These are phyloP conservation scores for Gobiocypris rarus DNA, from an alignment of 2,113 vertebrate species.

Conservation along the genomic window DNA sequence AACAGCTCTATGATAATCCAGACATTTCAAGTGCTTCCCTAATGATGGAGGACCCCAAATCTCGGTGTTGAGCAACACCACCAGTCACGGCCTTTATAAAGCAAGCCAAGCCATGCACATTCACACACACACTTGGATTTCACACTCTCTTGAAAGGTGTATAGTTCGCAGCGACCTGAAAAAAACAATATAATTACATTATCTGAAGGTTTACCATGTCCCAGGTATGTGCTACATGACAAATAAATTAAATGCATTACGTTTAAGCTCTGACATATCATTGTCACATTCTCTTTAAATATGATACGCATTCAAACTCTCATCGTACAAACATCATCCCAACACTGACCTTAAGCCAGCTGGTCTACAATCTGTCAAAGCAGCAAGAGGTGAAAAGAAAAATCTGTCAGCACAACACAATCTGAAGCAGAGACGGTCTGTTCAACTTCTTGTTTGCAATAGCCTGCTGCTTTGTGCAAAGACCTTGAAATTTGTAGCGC, in stretches of 20 bases:
- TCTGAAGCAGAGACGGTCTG: constrained; percentile 63
- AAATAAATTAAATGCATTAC: neutral
- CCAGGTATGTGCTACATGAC: constrained; percentile 12
- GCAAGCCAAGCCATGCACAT: constrained; percentile 53
- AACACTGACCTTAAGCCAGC: constrained; percentile 31
- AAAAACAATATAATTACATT: constrained; percentile 4
- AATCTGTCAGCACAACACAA: constrained; percentile 50
- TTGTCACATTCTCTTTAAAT: constrained; percentile 6
- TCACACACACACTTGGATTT: constrained; percentile 8
- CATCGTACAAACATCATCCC: constrained; percentile 16
- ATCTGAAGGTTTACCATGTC: neutral
- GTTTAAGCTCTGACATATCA: neutral
- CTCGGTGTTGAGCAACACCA: constrained; percentile 58
- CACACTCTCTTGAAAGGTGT: neutral
- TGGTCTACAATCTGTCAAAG: constrained; percentile 45
- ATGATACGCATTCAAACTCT: constrained; percentile 29
- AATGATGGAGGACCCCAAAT: constrained; percentile 52
- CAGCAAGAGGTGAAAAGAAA: constrained; percentile 48
- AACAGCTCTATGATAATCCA: constrained; percentile 76
- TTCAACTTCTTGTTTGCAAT: constrained; percentile 70
- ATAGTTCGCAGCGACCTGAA: neutral
- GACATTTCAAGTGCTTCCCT: constrained; percentile 73
- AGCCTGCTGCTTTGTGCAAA: constrained; percentile 52
- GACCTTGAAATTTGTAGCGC: constrained; percentile 65
- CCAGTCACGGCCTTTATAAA: constrained; percentile 63